phyloP scores from a whole-genome alignment of 2,888 invertebrate genomes.

The Acronicta alni region DNA sequence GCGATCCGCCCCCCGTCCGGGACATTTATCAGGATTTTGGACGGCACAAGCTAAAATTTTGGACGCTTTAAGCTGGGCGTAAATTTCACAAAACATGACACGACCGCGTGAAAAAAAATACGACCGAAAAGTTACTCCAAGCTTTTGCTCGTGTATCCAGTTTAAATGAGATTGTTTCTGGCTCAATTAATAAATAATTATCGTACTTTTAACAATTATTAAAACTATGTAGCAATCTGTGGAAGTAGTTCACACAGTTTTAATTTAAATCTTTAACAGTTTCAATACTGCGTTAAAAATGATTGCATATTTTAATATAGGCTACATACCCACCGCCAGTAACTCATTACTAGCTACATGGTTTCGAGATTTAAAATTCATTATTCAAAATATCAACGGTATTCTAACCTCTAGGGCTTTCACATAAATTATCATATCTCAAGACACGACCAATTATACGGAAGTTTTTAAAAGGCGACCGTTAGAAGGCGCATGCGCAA shows the following conservation, averaged over 20 bases:
- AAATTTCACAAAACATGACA: slow-evolving; percentile 88
- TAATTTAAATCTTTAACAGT: slow-evolving; percentile 48
- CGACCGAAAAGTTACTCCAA: slow-evolving; percentile 73
- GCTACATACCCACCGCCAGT: slow-evolving; percentile 31
- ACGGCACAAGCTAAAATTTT: slow-evolving; percentile 90
- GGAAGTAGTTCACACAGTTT: slow-evolving; percentile 49
- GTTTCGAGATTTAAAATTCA: slow-evolving; percentile 62
- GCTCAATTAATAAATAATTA: not conserved
- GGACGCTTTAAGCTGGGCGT: slow-evolving; percentile 87
- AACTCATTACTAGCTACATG: slow-evolving; percentile 28
- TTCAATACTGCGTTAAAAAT: slow-evolving; percentile 6
- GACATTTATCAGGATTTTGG: slow-evolving; percentile 92
- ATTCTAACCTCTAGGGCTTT: slow-evolving; percentile 63
- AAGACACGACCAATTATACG: slow-evolving; percentile 70
- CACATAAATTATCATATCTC: slow-evolving; percentile 71
- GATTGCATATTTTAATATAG: slow-evolving; percentile 52
- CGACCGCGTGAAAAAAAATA: slow-evolving; percentile 74
- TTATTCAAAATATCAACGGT: slow-evolving; percentile 65
- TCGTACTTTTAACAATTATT: not conserved
- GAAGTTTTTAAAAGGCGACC: slow-evolving; percentile 71
- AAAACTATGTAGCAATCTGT: slow-evolving; percentile 18
- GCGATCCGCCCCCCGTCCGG: slow-evolving; percentile 74
- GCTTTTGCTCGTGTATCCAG: slow-evolving; percentile 62
- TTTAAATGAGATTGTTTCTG: slow-evolving; percentile 50
- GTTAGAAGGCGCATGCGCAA: slow-evolving; percentile 69